Base-by-base conservation (phyloP, 2,113 vertebrate species). In the Stomatorhinus ivindoensis region DNA sequence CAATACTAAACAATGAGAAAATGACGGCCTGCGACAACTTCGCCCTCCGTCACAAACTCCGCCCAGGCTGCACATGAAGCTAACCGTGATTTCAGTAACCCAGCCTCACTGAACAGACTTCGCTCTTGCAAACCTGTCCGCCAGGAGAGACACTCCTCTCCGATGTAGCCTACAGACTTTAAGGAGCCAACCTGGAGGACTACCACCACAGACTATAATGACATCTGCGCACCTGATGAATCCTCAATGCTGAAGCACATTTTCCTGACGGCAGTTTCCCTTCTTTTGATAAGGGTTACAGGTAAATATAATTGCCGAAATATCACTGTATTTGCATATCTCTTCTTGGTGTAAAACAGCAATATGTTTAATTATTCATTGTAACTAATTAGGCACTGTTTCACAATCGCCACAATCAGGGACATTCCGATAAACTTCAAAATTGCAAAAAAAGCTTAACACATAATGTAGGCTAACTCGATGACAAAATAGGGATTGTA, bases 251-350 rank as follows among this genome's bases (percentile, higher is more conserved):
- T 73, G 21, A 53, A 4, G 31, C 15, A 44, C n/a, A 87, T n/a
- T 24, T 21, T 87, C 17, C 61, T 87, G n/a, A 87, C 89, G 48
- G 47, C 21, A 39, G 8, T 90, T 35, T 87, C 17, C 48, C 58
- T 87, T 82, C 47, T 90, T 31, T 55, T n/a, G 24, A 15, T 88
- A 51, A n/a, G 65, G 48, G 48, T 73, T 27, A 82, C 89, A 90
- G 89, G 89, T 90, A 87, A 87, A 39, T 46, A 44, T 83, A 2
- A 48, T 51, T 7, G 24, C 11, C 76, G 17, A 10, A 7, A 48
- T 31, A 21, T 24, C 24, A 89, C 88, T 42, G 47, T 31, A 11
- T n/a, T 24, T 0, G 82, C 19, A 24, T 10, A 47, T 84, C 39
- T 84, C 24, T 46, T n/a, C 31, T 39, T 4, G 0, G 69, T 76